Percentiles rank a stretch among this genome's conserved stretches.
phyloP scores from a whole-genome alignment of 1,140 invertebrate species.

The Olivierus martensii region DNA sequence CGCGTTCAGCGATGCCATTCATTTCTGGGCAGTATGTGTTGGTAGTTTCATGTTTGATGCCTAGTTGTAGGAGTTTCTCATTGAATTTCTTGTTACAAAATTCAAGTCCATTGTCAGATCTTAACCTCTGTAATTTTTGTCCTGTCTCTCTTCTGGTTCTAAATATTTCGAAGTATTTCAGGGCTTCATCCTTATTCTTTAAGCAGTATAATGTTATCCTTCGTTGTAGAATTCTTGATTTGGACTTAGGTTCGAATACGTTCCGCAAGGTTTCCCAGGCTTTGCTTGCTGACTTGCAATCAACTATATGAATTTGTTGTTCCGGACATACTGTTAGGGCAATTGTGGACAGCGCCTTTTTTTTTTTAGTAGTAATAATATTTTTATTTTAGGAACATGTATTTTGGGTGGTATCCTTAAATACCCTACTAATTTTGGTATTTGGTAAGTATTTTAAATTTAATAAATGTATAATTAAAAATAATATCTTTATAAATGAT shows the following conservation, averaged over 20 bases:
- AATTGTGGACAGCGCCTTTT: too few relatives aligned
- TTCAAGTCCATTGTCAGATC: constrained; percentile 12
- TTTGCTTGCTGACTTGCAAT: too few relatives aligned
- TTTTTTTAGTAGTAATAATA: too few relatives aligned
- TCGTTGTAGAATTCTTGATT: too few relatives aligned
- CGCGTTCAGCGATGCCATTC: constrained; percentile 38
- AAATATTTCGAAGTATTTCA: constrained; percentile 20
- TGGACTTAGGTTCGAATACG: too few relatives aligned
- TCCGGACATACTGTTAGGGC: too few relatives aligned
- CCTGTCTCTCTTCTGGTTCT: background rate
- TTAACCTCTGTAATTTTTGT: background rate
- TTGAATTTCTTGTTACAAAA: constrained; percentile 4
- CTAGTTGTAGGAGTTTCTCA: background rate
- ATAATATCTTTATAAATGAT: too few relatives aligned
- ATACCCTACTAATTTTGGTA: constrained; percentile 85
- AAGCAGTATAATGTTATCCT: too few relatives aligned
- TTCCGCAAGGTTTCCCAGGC: too few relatives aligned
- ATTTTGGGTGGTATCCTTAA: constrained; percentile 96
- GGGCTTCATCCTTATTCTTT: constrained; percentile 30
- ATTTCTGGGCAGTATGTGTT: constrained; percentile 33
- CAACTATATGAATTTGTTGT: too few relatives aligned
- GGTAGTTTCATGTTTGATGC: constrained; percentile 28
- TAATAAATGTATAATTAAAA: too few relatives aligned
- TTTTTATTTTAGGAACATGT: constrained; percentile 63
- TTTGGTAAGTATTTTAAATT: constrained; percentile 29